Conservation (phyloP, 2,113 vertebrate genomes). For the Monarcha castaneiventris region DNA sequence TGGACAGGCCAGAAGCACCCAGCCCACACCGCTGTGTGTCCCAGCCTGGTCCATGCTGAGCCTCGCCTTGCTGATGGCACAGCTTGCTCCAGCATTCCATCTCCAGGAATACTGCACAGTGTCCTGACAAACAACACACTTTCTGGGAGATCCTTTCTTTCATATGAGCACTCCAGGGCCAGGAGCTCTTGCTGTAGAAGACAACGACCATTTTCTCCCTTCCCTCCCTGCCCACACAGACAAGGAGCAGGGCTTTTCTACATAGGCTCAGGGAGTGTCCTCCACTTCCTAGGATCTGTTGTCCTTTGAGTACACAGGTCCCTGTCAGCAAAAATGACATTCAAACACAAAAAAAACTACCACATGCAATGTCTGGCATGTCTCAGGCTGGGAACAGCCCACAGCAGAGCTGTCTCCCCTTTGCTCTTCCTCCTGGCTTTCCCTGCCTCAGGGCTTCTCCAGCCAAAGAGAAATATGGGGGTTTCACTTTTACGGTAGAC, state of each 20-base stretch:
- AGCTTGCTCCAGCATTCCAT: neutral
- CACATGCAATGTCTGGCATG: accelerated
- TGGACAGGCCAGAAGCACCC: neutral
- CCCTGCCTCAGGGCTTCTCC: neutral
- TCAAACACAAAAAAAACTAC: neutral
- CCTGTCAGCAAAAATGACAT: neutral
- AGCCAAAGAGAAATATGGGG: neutral
- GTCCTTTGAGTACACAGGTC: neutral
- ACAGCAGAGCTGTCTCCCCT: neutral
- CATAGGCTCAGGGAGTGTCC: neutral
- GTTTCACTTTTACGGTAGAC: neutral
- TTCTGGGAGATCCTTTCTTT: neutral
- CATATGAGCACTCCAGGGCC: neutral
- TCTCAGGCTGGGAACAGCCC: neutral
- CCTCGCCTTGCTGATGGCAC: accelerated
- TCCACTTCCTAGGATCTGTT: neutral
- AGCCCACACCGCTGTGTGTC: accelerated
- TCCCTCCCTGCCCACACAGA: neutral
- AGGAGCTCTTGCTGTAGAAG: neutral
- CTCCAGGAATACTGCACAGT: neutral
- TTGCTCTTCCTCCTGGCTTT: neutral
- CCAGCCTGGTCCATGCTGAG: accelerated
- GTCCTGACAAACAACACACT: neutral
- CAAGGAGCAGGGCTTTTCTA: neutral
- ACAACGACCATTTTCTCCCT: neutral